Evolutionary conservation across 1,140 invertebrate species (phyloP), one percentile per base, ranked within the genome.

Genomic region (Drosophila parabipectinata): DNA sequence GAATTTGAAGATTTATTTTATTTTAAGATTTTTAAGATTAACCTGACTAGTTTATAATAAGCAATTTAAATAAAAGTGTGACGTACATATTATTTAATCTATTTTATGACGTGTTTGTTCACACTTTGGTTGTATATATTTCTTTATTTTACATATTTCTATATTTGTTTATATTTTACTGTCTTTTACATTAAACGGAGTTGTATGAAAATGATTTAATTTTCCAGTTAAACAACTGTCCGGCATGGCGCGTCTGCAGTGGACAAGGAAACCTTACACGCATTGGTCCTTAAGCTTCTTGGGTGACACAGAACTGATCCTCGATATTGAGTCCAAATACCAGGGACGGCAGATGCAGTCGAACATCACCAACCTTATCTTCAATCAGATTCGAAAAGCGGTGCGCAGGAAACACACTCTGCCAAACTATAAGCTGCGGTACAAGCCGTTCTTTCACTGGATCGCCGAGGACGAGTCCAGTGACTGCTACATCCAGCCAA

Each of bases 251-350:
- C 94, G 97, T 50, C 93, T 99, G 9, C 96, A 97, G 90, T 98
- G 99, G 75, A 96, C 97, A 3, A 94, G 97, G 15, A 94, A 95
- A 63, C 98, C 98, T 1, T 99, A 98, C 91, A 98, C 97, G 1
- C 97, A 99, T 90, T 99, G 98, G 98, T 97, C 96, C 0, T 94
- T 99, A 54, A 97, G 97, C 54, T 99, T 99, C 92, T 95, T 96
- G 89, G 95, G 95, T 32, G 97, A 97, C 73, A 98, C 98, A 0
- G 94, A 95, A 64, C 93, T 99, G 45, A 97, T 98, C 69, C 94
- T 98, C 64, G 95, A 96, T 37, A 97, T 98, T 1, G 96, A 97
- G n/a, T n/a, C n/a, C n/a, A n/a, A n/a, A n/a, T n/a, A n/a, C n/a
- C n/a, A n/a, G n/a, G n/a, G n/a, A n/a, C 94, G 97, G 34, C 97